Percentiles rank a stretch among this genome's conserved stretches.
These are phyloP conservation scores for Poeciliopsis occidentalis DNA, from an alignment of 2,113 vertebrate species.

Conservation along the genomic window DNA sequence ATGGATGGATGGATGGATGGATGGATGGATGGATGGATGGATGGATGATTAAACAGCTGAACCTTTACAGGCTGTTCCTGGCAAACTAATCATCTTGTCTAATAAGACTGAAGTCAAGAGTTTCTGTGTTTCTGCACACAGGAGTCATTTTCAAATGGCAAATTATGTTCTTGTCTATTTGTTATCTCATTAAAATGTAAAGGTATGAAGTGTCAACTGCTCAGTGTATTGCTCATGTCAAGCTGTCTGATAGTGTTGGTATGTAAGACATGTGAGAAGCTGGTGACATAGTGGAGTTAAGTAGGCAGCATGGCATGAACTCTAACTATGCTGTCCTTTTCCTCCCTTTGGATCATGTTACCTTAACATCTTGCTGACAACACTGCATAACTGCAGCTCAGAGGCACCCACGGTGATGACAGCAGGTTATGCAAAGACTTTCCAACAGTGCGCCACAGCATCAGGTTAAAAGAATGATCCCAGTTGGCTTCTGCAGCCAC, in stretches of 20 bases:
- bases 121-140: neutral
- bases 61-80: too few relatives aligned
- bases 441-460: constrained; percentile 15
- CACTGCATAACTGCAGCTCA: constrained; percentile 43
- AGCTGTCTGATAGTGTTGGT: neutral
- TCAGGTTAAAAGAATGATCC: constrained; percentile 1
- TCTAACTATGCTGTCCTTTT: constrained; percentile 23
- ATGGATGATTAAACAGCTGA: too few relatives aligned
- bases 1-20: neutral
- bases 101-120: neutral
- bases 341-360: constrained; percentile 31
- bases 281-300: neutral
- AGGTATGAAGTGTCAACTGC: neutral
- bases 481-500: neutral
- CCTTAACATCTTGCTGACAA: constrained; percentile 45
- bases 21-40: too few relatives aligned
- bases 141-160: neutral
- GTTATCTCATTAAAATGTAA: neutral
- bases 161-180: neutral
- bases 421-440: constrained; percentile 25
- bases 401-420: constrained; percentile 53
- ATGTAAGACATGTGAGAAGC: neutral
- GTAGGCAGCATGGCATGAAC: constrained; percentile 14
- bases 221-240: neutral
- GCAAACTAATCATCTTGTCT: neutral